Base-by-base conservation (phyloP, 2,888 invertebrate species). In the Lochmaea capreae region DNA sequence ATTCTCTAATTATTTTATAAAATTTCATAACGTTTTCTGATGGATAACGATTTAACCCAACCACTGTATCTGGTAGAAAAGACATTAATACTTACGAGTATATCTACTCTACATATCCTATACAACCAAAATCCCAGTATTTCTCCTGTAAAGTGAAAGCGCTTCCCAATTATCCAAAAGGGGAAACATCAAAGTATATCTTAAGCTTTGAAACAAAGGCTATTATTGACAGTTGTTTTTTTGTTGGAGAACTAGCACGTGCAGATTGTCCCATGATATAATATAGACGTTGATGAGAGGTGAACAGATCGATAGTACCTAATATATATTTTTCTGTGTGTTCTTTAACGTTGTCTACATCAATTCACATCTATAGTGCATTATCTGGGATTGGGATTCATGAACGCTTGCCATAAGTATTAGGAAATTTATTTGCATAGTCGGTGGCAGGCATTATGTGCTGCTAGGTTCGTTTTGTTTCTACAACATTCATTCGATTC, bases 61-160 rank as follows among this genome's bases (percentile, higher is more conserved):
- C 79, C 81, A 82, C 79, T 82, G 83, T 79, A 77, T 81, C 84
- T 80, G 83, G 81, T 83, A 49, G 49, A 49, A n/a, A 49, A 49
- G 49, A 49, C 49, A 14, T 49, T 49, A 49, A 49, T 14, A 49
- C n/a, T 49, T 49, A n/a, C n/a, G 49, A 46, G 14, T 46, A 14
- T n/a, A n/a, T n/a, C n/a, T n/a, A n/a, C n/a, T n/a, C n/a, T 3
- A 49, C 49, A 16, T 49, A 49, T 49, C 49, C 49, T 49, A 49
- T n/a, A n/a, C 16, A 54, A 54, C 18, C 54, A 16, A 54, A 54
- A 54, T 54, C 54, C 49, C n/a, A n/a, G 49, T 49, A 49, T 49
- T 49, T 49, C 49, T 16, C 10, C 16, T 54, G 16, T 54, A 18
- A 54, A 54, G 18, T 54, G 18, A 54, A 54, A 54, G 18, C 16